Conservation (phyloP, 2,888 invertebrate genomes). For the Metopia argyrocephala region DNA sequence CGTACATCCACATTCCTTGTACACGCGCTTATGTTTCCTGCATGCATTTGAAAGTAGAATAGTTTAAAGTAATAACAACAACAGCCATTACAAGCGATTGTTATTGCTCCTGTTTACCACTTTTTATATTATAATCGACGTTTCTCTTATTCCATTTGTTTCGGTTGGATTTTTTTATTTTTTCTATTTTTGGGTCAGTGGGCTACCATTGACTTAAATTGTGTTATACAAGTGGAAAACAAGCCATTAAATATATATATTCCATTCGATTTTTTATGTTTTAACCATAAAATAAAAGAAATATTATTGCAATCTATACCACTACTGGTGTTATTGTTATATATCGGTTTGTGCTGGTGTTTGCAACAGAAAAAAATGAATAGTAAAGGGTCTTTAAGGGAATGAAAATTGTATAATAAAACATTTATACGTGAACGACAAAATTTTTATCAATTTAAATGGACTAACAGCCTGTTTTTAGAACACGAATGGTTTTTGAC, state of each 20-base stretch:
- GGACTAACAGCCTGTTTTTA: no score
- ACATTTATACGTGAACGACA: no score
- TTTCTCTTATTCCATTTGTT: not conserved
- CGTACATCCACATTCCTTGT: not conserved
- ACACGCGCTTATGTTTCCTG: conserved; percentile 42
- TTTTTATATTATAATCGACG: conserved; percentile 3
- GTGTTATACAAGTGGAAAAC: conserved; percentile 57
- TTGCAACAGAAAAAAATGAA: not conserved
- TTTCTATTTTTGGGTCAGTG: conserved; percentile 59
- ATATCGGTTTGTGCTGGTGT: no score
- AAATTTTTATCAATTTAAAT: no score
- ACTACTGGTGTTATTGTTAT: no score
- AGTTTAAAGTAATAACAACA: not conserved
- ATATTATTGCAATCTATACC: not conserved
- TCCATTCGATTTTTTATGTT: not conserved
- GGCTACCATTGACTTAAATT: conserved; percentile 64
- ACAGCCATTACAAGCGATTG: conserved; percentile 20
- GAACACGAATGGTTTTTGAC: no score
- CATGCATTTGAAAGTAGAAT: conserved; percentile 35
- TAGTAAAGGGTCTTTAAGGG: conserved; percentile 3
- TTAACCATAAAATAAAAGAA: conserved; percentile 15
- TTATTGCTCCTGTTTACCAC: conserved; percentile 1
- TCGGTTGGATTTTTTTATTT: not conserved
- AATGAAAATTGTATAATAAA: not conserved
- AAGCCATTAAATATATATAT: conserved; percentile 21